Percentiles rank a stretch among this genome's conserved stretches.
These are phyloP conservation scores for Pheosia gnoma DNA, from an alignment of 2,888 invertebrate species.

Conservation along the genomic window DNA sequence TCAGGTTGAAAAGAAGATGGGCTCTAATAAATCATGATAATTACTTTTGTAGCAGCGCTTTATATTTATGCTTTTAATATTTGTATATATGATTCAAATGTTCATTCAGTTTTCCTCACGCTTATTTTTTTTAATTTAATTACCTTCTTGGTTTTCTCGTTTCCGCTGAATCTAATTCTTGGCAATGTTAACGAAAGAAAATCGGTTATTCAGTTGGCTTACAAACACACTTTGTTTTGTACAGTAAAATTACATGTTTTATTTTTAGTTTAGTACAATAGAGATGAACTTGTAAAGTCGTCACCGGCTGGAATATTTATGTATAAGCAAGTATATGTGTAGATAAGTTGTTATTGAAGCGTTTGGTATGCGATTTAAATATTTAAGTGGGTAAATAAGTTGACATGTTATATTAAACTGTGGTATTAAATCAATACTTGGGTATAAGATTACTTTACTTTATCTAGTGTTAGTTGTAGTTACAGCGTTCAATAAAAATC, in stretches of 20 bases:
- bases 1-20: slow-evolving; percentile 12
- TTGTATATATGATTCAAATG: background rate
- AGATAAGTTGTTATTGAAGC: no score
- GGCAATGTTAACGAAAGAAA: background rate
- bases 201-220: background rate
- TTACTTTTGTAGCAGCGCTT: background rate
- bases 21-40: slow-evolving; percentile 7
- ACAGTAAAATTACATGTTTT: background rate
- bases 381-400: no score
- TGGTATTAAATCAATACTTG: no score
- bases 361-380: no score
- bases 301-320: background rate
- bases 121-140: background rate
- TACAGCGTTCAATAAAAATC: no score
- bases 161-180: background rate
- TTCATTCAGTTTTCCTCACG: background rate
- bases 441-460: no score
- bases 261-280: background rate
- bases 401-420: no score
- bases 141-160: background rate
- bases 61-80: background rate
- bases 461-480: no score
- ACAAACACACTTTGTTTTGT: background rate
- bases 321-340: background rate
- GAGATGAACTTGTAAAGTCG: background rate